These are phyloP conservation scores for Cyclopterus lumpus DNA, from an alignment of 2,797 vertebrate genomes.

Conservation along the genomic window DNA sequence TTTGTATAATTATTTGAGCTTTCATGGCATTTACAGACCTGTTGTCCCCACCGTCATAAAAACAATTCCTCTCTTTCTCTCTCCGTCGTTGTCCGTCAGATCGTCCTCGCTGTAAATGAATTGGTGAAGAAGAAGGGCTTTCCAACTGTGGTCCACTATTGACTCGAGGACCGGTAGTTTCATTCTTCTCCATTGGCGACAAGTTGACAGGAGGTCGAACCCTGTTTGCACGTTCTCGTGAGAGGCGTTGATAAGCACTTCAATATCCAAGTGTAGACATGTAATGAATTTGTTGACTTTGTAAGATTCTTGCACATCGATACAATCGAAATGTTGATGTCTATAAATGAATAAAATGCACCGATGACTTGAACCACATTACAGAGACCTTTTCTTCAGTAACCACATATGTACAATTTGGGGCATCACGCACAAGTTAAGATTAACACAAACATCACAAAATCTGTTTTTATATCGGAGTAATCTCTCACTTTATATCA, in stretches of 20 bases:
- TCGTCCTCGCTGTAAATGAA: background rate
- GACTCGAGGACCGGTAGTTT: conserved; percentile 13
- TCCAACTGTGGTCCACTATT: background rate
- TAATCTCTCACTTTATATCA: background rate
- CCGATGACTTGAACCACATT: background rate
- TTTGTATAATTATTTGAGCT: background rate
- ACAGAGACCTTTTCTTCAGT: background rate
- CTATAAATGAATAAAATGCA: conserved; percentile 22
- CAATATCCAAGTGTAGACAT: background rate
- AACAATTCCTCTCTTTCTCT: background rate
- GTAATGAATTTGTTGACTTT: background rate
- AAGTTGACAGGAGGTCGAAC: conserved; percentile 34
- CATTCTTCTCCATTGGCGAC: background rate
- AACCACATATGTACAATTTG: background rate
- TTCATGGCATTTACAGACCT: background rate
- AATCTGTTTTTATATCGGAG: background rate
- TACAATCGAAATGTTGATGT: background rate
- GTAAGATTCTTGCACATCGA: background rate
- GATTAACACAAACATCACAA: background rate
- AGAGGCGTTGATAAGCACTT: background rate
- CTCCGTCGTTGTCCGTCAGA: background rate
- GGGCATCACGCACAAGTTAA: background rate
- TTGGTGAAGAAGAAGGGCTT: background rate
- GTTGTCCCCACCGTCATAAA: background rate
- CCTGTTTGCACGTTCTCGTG: conserved; percentile 13